phyloP scores from a whole-genome alignment of 2,888 invertebrate species.

The Isotomurus palustris region DNA sequence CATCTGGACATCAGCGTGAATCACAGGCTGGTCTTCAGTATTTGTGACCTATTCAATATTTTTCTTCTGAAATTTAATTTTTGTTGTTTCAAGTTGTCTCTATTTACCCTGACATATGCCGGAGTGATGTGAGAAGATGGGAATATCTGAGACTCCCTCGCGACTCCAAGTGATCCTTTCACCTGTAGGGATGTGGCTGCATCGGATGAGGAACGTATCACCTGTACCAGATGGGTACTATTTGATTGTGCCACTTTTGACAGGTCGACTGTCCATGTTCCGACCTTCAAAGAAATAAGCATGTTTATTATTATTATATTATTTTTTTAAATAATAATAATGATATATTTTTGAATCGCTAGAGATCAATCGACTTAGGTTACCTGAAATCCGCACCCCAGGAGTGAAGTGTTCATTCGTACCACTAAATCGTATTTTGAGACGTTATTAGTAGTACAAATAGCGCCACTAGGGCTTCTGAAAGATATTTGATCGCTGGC shows the following conservation, averaged over 20 bases:
- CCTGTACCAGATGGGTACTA: too few relatives aligned
- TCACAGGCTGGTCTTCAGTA: too few relatives aligned
- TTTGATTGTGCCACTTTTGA: too few relatives aligned
- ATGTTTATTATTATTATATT: neutral
- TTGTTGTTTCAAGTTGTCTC: too few relatives aligned
- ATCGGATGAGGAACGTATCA: too few relatives aligned
- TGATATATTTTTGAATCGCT: neutral
- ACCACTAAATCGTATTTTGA: neutral
- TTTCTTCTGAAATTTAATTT: neutral
- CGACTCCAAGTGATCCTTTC: too few relatives aligned
- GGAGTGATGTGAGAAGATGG: too few relatives aligned
- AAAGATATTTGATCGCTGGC: too few relatives aligned
- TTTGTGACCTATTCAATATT: neutral
- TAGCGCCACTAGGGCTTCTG: neutral
- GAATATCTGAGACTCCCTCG: too few relatives aligned
- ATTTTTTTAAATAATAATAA: neutral
- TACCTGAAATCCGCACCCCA: neutral
- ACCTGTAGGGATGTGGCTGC: too few relatives aligned
- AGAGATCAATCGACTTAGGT: neutral
- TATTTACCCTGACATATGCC: too few relatives aligned
- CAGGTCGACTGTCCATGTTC: neutral
- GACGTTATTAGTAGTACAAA: neutral
- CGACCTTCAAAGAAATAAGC: neutral
- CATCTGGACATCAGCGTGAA: neutral
- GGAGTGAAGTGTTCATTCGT: neutral